Base-by-base conservation (phyloP, 2,113 vertebrate species). In the Acrocephalus kingi region DNA sequence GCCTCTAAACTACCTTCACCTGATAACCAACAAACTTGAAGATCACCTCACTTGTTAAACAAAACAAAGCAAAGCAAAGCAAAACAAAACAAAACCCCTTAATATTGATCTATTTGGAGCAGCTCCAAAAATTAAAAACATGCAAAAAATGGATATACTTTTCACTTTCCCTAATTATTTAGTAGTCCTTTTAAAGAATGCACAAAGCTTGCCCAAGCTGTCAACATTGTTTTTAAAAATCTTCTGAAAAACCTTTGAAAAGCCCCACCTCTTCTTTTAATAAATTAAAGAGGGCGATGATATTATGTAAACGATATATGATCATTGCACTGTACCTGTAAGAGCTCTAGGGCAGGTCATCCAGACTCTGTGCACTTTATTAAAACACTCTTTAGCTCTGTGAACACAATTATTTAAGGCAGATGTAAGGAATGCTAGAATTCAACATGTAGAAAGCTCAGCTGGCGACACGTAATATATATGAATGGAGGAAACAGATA, bases 231-330 rank as follows among this genome's bases (percentile, higher is more conserved):
- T 89, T 49, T 14, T 23, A 69, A 93, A 59, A 77, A 37, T 16
- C 11, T 30, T 75, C 59, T 41, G 11, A 31, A 74, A 74, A 66
- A 43, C 9, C 2, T 35, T 43, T 71, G 14, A 55, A 25, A 88
- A 66, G n/a, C 7, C 19, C 1, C 14, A 41, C 6, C 2, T 27
- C 23, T 39, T 11, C 28, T 66, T 48, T 18, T 6, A 68, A 48
- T 61, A 55, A 37, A 52, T 41, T 20, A n/a, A 41, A 46, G 21
- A 31, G 20, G 16, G 2, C 0, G 0, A 35, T 59, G 28, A 18
- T 43, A 43, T 33, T 43, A 73, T 17, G 45, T 45, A 83, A 91
- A 69, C 0, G 2, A 23, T 46, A 2, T 33, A 37, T 30, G 8
- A 80, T 13, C 9, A 7, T 45, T 77, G 17, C 24, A 41, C 24